phyloP scores from a whole-genome alignment of 1,140 invertebrate species.

The Pseudomyrmex concolor region DNA sequence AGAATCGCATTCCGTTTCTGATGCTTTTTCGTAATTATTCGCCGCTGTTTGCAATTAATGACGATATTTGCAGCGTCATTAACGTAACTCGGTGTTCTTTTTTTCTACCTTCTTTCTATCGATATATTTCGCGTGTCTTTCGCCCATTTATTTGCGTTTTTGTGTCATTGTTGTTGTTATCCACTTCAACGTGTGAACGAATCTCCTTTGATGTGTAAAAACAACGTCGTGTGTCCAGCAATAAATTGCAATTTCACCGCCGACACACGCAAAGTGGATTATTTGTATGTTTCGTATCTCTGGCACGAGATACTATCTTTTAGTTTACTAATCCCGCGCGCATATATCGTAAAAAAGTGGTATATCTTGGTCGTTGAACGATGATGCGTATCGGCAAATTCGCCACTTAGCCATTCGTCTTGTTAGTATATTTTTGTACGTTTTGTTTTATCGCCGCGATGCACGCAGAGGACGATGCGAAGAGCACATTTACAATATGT shows the following conservation, averaged over 20 bases:
- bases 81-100: not conserved
- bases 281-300: slow-evolving; percentile 20
- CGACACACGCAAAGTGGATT: slow-evolving; percentile 4
- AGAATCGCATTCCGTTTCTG: not conserved
- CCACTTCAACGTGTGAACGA: not conserved
- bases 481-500: too few species aligned
- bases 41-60: not conserved
- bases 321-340: slow-evolving; percentile 16
- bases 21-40: not conserved
- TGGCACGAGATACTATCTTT: slow-evolving; percentile 8
- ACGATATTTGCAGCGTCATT: not conserved
- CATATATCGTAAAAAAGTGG: not conserved
- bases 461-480: not conserved
- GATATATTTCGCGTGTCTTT: slow-evolving; percentile 17
- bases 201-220: slow-evolving; percentile 4
- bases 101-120: slow-evolving; percentile 3
- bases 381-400: slow-evolving; percentile 1
- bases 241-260: not conserved
- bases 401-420: not conserved
- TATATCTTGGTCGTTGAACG: too few species aligned
- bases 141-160: not conserved
- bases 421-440: not conserved
- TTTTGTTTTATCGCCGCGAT: not conserved
- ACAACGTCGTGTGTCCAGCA: slow-evolving; percentile 15
- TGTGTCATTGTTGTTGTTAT: not conserved